phyloP scores from a whole-genome alignment of 2,113 vertebrate genomes.

The Heteronetta atricapilla region DNA sequence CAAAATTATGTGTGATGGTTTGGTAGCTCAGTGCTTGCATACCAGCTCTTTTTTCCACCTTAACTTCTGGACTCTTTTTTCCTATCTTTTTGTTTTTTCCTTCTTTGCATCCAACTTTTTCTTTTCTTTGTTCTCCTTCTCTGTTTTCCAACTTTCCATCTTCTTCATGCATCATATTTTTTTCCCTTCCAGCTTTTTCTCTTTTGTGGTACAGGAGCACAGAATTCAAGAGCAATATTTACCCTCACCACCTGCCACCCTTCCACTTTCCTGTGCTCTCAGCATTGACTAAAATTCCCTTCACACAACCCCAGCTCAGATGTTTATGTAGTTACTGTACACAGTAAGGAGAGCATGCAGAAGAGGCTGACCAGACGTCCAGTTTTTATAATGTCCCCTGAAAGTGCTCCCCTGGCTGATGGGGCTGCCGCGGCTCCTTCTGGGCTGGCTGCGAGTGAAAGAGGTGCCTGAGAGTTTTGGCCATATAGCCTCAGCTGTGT shows the following conservation, averaged over 20 bases:
- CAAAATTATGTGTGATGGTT: not conserved
- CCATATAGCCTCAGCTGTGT: not conserved
- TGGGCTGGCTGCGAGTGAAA: not conserved
- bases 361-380: not conserved
- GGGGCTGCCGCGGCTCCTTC: not conserved
- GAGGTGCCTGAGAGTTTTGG: not conserved
- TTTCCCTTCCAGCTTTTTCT: not conserved
- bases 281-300: not conserved
- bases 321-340: not conserved
- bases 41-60: not conserved
- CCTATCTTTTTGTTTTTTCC: not conserved
- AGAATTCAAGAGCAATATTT: not conserved
- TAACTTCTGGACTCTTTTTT: not conserved
- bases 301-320: accelerated
- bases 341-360: not conserved
- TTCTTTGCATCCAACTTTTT: not conserved
- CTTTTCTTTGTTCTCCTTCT: not conserved
- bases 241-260: not conserved
- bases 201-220: not conserved
- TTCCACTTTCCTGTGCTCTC: not conserved
- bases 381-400: accelerated
- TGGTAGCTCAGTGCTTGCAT: not conserved
- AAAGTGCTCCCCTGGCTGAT: not conserved
- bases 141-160: not conserved
- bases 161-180: not conserved